phyloP scores from a whole-genome alignment of 2,113 vertebrate species.

The Chamaetylas fuelleborni region DNA sequence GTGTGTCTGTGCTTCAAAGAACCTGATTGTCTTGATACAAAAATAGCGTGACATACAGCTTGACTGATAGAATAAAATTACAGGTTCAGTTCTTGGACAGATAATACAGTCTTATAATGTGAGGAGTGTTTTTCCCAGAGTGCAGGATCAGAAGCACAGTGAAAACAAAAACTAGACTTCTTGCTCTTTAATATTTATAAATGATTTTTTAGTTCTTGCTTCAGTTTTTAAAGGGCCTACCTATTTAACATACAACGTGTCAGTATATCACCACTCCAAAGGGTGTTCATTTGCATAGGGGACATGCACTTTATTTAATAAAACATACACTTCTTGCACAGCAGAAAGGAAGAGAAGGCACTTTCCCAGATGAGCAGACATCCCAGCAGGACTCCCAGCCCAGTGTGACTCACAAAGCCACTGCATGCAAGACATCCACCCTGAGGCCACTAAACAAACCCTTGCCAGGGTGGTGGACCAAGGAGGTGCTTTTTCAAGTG shows the following conservation, averaged over 20 bases:
- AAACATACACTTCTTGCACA: neutral
- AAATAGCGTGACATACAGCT: constrained; percentile 52
- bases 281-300: neutral
- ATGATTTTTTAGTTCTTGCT: neutral
- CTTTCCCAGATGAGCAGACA: neutral
- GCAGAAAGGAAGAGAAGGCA: neutral
- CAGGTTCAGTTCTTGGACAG: constrained; percentile 44
- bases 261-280: neutral
- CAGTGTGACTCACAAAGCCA: neutral
- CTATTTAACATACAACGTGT: constrained; percentile 12
- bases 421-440: neutral
- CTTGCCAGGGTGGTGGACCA: neutral
- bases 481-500: neutral
- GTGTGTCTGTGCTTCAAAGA: constrained; percentile 47
- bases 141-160: constrained; percentile 30
- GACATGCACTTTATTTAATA: neutral
- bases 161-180: constrained; percentile 39
- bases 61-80: constrained; percentile 55
- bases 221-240: constrained; percentile 4
- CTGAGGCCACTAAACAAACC: neutral
- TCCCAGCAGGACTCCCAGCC: neutral
- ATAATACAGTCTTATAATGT: constrained; percentile 34
- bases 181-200: constrained; percentile 40
- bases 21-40: constrained; percentile 42
- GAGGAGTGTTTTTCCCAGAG: constrained; percentile 23